A percentile compares a stretch with the other conserved stretches of the same genome.
phyloP scores from a whole-genome alignment of 2,113 vertebrate genomes.

The Scytalopus superciliaris region DNA sequence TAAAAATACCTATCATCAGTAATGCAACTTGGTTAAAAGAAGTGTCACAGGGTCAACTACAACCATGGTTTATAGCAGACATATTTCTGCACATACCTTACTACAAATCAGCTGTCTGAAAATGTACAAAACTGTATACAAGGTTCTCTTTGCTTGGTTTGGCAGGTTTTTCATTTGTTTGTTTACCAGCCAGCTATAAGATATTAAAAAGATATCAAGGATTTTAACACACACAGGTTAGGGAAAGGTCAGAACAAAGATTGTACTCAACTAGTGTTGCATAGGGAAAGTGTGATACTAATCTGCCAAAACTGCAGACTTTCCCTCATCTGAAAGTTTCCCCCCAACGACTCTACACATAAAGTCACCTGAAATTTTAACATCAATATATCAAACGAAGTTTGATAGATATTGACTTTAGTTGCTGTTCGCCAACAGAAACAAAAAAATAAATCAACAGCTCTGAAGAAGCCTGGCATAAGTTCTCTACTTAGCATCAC shows the following conservation, averaged over 20 bases:
- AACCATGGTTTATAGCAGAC: not conserved
- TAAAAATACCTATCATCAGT: not conserved
- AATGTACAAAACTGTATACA: not conserved
- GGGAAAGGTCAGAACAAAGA: not conserved
- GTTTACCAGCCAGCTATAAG: not conserved
- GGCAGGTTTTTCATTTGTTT: not conserved
- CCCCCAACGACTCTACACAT: not conserved
- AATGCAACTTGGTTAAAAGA: not conserved
- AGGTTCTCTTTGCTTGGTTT: not conserved
- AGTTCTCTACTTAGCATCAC: not conserved
- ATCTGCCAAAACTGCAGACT: not conserved
- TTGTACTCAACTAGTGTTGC: not conserved
- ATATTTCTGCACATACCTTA: not conserved
- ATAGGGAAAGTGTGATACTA: not conserved
- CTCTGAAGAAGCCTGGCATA: not conserved
- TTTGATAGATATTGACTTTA: not conserved
- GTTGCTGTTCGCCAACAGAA: not conserved
- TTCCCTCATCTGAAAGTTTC: not conserved
- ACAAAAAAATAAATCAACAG: not conserved
- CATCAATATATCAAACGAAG: not conserved
- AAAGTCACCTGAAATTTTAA: not conserved
- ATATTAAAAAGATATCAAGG: not conserved
- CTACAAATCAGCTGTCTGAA: not conserved
- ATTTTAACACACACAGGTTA: not conserved
- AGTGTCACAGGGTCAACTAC: not conserved